Percentiles rank a stretch among this genome's conserved stretches.
These are phyloP conservation scores for Corythoichthys intestinalis DNA, from an alignment of 2,113 vertebrate species.

Conservation along the genomic window DNA sequence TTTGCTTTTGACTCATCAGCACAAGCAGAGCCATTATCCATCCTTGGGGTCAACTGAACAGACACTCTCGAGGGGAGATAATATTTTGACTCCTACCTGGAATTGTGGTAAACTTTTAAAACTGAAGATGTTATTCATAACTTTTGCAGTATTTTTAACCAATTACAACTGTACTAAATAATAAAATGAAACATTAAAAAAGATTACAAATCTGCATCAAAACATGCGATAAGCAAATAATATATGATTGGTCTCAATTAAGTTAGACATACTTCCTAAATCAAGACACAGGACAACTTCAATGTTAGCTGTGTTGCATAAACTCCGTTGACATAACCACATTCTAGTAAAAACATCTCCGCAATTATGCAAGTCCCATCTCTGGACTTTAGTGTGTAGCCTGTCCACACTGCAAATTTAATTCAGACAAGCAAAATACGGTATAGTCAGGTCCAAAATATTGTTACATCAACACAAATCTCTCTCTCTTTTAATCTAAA, in stretches of 20 bases:
- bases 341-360: neutral
- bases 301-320: slow-evolving; percentile 1
- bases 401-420: neutral
- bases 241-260: neutral
- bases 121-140: neutral
- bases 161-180: neutral
- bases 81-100: neutral
- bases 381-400: neutral
- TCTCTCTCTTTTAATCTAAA: too few relatives aligned
- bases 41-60: slow-evolving; percentile 16
- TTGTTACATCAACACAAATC: too few relatives aligned
- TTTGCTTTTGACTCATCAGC: slow-evolving; percentile 18
- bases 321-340: neutral
- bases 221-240: neutral
- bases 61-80: slow-evolving; percentile 6
- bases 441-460: too few relatives aligned
- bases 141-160: neutral
- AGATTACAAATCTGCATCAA: neutral
- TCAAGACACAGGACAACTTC: neutral
- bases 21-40: slow-evolving; percentile 9
- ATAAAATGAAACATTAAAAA: neutral
- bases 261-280: neutral
- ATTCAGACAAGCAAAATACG: neutral
- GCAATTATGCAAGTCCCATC: neutral
- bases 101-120: neutral